Evolutionary conservation across 2,113 vertebrate genomes (phyloP).

Genomic region (Saguinus imperator): DNA sequence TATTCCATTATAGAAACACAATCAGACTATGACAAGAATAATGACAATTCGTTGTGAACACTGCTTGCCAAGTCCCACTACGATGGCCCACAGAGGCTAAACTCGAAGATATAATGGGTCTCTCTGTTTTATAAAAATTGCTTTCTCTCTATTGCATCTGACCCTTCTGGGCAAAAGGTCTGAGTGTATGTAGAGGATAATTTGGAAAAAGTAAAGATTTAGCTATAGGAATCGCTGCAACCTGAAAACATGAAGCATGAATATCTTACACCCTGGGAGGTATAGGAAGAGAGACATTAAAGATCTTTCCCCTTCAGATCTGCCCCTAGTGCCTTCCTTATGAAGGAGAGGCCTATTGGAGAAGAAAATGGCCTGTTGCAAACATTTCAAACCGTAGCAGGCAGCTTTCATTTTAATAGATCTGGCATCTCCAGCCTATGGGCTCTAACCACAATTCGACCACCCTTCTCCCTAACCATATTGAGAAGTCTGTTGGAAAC

Average conservation of each 20-base stretch:
- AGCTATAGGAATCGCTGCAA: neutral
- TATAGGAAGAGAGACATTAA: neutral
- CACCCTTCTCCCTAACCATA: neutral
- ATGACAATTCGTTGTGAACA: neutral
- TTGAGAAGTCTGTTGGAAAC: neutral
- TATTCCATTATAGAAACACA: neutral
- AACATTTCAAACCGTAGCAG: neutral
- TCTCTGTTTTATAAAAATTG: neutral
- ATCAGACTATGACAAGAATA: neutral
- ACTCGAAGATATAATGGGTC: neutral
- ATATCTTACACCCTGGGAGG: neutral
- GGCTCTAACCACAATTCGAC: neutral
- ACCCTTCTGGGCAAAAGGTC: neutral
- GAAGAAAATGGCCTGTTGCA: neutral
- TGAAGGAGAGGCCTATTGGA: neutral
- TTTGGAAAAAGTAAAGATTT: neutral
- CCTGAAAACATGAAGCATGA: neutral
- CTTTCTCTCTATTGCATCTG: neutral
- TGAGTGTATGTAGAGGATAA: neutral
- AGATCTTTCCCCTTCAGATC: neutral
- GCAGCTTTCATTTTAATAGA: neutral
- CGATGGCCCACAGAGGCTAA: neutral
- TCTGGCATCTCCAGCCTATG: neutral
- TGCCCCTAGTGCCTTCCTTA: neutral
- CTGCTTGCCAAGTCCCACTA: neutral